Evolutionary conservation across 2,113 vertebrate genomes (phyloP).

Genomic region (Suncus etruscus): DNA sequence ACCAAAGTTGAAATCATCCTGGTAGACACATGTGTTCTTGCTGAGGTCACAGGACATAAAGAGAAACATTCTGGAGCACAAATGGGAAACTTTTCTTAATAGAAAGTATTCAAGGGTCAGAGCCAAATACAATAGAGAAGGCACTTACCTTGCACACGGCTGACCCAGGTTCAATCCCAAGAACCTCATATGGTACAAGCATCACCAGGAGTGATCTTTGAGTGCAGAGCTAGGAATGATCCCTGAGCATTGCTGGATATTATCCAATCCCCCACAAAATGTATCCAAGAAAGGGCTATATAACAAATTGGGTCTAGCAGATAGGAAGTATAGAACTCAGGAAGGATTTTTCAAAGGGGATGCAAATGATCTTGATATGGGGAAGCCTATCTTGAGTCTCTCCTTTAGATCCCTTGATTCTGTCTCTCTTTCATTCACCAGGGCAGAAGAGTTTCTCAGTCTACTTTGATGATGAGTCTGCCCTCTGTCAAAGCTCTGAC

Average conservation of each 20-base stretch:
- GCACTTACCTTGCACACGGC: too few species aligned
- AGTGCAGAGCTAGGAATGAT: too few species aligned
- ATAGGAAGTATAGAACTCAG: not conserved
- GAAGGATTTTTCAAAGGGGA: conserved; percentile 14
- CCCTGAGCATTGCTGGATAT: too few species aligned
- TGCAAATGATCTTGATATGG: not conserved
- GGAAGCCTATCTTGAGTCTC: not conserved
- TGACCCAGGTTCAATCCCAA: too few species aligned
- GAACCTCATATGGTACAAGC: too few species aligned
- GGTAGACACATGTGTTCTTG: not conserved
- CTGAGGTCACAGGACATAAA: not conserved
- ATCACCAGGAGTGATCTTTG: too few species aligned
- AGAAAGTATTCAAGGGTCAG: not conserved
- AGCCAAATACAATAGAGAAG: too few species aligned
- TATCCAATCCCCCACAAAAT: too few species aligned
- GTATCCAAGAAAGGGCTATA: not conserved
- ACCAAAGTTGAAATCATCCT: not conserved
- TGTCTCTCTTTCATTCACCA: not conserved
- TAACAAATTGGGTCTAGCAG: not conserved
- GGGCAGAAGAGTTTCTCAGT: not conserved
- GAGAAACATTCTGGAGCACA: not conserved
- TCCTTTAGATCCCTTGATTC: not conserved
- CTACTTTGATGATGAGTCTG: not conserved
- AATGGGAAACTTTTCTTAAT: not conserved
- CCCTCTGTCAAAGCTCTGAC: too few species aligned